Conservation (phyloP, 2,113 vertebrate genomes). For the Aegithalos caudatus region DNA sequence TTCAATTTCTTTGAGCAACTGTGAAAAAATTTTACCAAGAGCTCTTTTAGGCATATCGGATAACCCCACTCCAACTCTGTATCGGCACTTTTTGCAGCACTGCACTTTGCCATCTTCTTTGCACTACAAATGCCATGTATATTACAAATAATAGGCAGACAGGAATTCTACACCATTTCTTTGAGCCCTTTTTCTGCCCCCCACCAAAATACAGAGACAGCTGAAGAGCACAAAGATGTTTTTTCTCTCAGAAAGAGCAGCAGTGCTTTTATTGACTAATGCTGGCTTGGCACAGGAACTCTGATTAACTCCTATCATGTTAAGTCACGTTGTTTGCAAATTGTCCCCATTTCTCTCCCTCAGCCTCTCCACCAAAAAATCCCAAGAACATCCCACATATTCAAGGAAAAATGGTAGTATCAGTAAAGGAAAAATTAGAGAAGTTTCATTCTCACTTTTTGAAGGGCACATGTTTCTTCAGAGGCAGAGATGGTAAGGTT, state of each 20-base stretch:
- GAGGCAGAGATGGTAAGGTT: background rate
- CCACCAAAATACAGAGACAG: background rate
- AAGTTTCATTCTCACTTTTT: background rate
- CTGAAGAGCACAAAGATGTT: conserved; percentile 3
- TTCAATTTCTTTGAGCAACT: background rate
- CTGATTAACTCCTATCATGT: background rate
- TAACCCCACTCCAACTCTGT: background rate
- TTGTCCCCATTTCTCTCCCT: background rate
- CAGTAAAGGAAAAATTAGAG: background rate
- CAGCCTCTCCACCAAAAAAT: background rate
- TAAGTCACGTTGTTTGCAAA: background rate
- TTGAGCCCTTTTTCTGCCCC: background rate
- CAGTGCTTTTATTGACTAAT: background rate
- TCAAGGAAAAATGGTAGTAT: background rate
- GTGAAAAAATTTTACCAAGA: background rate
- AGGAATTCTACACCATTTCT: background rate
- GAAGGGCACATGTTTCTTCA: background rate
- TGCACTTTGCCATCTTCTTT: background rate
- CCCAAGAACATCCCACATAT: background rate
- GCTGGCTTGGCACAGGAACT: background rate
- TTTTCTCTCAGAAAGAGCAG: background rate
- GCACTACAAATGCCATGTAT: background rate
- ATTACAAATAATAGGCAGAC: background rate
- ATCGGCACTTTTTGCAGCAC: background rate
- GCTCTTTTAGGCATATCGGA: background rate